Evolutionary conservation across 2,797 vertebrate genomes (phyloP).

Genomic region (Sebastes diploproa): DNA sequence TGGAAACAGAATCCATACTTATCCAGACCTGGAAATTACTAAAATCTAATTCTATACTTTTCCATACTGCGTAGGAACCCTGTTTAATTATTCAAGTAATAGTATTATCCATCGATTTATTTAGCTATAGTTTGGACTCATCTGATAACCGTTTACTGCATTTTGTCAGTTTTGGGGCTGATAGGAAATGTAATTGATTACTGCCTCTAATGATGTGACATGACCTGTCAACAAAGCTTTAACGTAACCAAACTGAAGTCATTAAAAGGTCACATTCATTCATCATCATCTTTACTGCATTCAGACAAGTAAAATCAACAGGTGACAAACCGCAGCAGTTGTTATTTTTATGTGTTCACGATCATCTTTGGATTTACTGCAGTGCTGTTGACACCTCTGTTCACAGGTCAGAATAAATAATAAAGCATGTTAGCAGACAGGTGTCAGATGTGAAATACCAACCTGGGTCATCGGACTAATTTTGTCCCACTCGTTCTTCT

Average conservation of each 20-base stretch:
- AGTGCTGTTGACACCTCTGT: neutral
- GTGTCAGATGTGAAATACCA: constrained; percentile 51
- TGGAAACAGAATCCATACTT: neutral
- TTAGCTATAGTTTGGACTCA: neutral
- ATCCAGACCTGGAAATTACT: too few species aligned
- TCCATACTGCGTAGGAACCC: too few species aligned
- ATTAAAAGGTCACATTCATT: neutral
- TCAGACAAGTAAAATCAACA: neutral
- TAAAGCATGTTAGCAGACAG: neutral
- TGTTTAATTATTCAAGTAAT: neutral
- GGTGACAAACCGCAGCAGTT: neutral
- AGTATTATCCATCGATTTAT: neutral
- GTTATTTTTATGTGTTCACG: neutral
- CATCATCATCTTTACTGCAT: neutral
- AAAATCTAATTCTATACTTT: too few species aligned
- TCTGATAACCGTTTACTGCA: neutral
- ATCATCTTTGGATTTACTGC: neutral
- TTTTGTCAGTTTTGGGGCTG: neutral
- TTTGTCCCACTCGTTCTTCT: constrained; percentile 94
- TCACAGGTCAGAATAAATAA: neutral
- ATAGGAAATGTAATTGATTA: neutral
- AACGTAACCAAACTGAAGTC: neutral
- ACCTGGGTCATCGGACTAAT: constrained; percentile 97
- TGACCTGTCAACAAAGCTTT: neutral
- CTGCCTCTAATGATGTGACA: neutral